Evolutionary conservation across 1,140 invertebrate species (phyloP).

Genomic region (Aphelenchoides besseyi): DNA sequence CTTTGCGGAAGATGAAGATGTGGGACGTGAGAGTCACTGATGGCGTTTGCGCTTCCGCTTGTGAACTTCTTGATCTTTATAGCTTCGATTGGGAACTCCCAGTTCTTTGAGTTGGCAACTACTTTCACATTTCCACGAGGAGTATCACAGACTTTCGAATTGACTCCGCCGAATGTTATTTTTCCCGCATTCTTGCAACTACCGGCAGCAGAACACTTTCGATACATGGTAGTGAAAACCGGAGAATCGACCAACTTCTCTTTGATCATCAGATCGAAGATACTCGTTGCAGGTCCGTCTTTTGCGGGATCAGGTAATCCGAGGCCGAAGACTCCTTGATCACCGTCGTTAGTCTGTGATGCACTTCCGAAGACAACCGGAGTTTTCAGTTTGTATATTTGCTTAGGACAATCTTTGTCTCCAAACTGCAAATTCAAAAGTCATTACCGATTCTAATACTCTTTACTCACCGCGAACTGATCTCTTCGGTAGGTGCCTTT

Average conservation of each 20-base stretch:
- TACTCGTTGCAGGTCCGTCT: background rate
- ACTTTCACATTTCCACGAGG: background rate
- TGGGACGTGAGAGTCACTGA: background rate
- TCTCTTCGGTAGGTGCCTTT: background rate
- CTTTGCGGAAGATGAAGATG: background rate
- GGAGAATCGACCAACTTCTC: background rate
- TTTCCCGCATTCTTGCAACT: slow-evolving; percentile 1
- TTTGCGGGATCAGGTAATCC: background rate
- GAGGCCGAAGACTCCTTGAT: background rate
- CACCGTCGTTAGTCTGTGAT: background rate
- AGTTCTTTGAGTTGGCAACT: background rate
- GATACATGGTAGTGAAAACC: background rate
- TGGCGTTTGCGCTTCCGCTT: background rate
- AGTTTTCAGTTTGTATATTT: background rate
- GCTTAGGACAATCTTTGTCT: background rate
- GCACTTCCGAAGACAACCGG: background rate
- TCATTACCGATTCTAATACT: no score
- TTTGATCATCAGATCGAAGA: background rate
- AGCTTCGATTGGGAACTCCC: background rate
- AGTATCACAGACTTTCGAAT: background rate
- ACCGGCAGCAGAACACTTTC: background rate
- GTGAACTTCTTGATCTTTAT: background rate
- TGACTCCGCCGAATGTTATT: background rate
- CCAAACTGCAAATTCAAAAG: background rate
- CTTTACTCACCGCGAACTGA: background rate